Evolutionary conservation across 2,113 vertebrate genomes (phyloP).

Genomic region (Lagopus muta): DNA sequence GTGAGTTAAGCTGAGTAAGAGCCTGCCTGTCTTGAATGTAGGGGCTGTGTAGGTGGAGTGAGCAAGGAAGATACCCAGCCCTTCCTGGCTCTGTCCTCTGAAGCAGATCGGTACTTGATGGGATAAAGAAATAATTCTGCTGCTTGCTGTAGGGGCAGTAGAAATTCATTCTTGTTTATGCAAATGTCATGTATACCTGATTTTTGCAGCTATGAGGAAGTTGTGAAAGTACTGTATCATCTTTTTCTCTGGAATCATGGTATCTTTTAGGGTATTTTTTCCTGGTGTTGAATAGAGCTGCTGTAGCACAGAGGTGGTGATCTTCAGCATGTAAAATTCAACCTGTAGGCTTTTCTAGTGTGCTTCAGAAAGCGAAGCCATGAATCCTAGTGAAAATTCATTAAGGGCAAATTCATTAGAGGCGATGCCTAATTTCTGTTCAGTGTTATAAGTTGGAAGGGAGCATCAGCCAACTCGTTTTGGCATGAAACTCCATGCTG

Average conservation of each 20-base stretch:
- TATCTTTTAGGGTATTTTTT: background rate
- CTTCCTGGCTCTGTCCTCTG: background rate
- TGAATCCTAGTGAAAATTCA: background rate
- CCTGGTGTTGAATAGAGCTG: background rate
- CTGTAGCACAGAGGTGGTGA: background rate
- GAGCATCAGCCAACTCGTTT: background rate
- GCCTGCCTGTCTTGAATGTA: background rate
- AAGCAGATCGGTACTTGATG: background rate
- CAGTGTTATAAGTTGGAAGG: background rate
- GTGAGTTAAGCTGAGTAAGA: background rate
- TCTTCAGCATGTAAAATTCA: background rate
- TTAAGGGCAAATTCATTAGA: background rate
- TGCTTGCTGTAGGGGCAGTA: constrained; percentile 38
- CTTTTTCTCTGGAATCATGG: background rate
- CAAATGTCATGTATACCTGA: constrained; percentile 13
- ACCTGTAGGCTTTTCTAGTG: background rate
- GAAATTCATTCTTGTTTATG: constrained; percentile 58
- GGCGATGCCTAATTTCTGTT: background rate
- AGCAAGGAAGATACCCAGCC: background rate
- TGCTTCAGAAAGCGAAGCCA: background rate
- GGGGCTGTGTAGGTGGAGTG: background rate
- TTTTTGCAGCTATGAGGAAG: constrained; percentile 17
- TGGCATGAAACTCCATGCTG: background rate
- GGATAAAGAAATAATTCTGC: constrained; percentile 60
- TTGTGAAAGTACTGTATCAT: background rate